Evolutionary conservation across 2,113 vertebrate genomes (phyloP).

Genomic region (Mirounga angustirostris): DNA sequence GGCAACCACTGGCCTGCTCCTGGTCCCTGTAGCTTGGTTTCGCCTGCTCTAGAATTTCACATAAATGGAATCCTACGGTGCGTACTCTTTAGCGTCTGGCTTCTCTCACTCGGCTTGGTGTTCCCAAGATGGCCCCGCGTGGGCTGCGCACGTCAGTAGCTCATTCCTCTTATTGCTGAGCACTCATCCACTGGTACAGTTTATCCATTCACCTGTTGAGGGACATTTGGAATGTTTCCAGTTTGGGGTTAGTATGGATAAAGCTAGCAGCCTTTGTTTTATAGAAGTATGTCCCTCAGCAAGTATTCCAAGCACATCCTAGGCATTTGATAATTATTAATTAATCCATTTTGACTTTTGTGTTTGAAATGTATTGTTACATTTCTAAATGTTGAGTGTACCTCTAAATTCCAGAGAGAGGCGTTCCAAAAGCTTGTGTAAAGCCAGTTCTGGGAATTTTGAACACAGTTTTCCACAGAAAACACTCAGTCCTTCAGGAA

Average conservation of each 20-base stretch:
- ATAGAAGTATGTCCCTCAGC: background rate
- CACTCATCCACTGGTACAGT: background rate
- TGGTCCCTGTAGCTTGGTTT: background rate
- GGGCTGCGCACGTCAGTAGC: background rate
- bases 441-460: background rate
- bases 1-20: background rate
- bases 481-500: background rate
- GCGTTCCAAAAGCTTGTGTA: background rate
- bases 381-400: background rate
- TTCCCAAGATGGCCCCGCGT: background rate
- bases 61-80: background rate
- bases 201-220: background rate
- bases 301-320: background rate
- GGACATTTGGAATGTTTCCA: background rate
- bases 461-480: background rate
- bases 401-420: background rate
- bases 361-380: conserved; percentile 17
- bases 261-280: background rate
- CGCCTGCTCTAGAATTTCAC: background rate
- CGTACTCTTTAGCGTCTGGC: background rate
- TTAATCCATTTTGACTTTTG: background rate
- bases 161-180: background rate
- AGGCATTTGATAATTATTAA: background rate
- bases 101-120: background rate
- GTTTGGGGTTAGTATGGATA: background rate